Evolutionary conservation across 2,797 vertebrate species (phyloP).

Genomic region (Danio aesculapii): DNA sequence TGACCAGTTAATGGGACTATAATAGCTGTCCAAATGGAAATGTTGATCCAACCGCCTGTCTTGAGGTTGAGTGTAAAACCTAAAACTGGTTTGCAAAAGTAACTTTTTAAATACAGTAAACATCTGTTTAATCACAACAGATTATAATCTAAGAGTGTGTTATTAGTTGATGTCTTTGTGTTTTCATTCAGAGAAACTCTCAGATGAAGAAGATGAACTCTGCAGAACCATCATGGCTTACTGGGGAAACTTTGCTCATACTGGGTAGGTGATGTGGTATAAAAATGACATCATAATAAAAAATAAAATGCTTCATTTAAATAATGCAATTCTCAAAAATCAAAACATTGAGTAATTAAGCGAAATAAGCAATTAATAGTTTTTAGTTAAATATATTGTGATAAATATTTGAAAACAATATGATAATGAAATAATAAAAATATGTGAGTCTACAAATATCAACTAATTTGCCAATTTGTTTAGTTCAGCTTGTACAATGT

Average conservation of each 20-base stretch:
- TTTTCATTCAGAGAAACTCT: constrained; percentile 57
- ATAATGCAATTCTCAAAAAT: background rate
- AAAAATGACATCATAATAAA: background rate
- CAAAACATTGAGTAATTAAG: background rate
- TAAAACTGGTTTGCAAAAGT: too few relatives aligned
- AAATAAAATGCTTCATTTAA: background rate
- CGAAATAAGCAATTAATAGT: background rate
- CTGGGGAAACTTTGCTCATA: constrained; percentile 86
- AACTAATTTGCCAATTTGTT: background rate
- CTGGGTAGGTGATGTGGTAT: constrained; percentile 72
- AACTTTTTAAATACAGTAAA: too few relatives aligned
- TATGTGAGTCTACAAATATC: too few relatives aligned
- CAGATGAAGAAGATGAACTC: constrained; percentile 76
- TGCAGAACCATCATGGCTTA: constrained; percentile 80
- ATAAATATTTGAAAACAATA: background rate
- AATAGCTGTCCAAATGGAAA: too few relatives aligned
- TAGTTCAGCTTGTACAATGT: background rate
- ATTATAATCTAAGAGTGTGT: background rate
- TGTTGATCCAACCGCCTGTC: too few relatives aligned
- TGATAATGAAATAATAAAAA: too few relatives aligned
- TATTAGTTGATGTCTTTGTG: background rate
- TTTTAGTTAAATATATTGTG: background rate
- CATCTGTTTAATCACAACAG: background rate
- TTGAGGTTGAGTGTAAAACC: too few relatives aligned
- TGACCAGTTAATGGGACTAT: too few relatives aligned